Evolutionary conservation across 2,113 vertebrate species (phyloP), one percentile per base, ranked within the genome.

Genomic region (Channa argus): DNA sequence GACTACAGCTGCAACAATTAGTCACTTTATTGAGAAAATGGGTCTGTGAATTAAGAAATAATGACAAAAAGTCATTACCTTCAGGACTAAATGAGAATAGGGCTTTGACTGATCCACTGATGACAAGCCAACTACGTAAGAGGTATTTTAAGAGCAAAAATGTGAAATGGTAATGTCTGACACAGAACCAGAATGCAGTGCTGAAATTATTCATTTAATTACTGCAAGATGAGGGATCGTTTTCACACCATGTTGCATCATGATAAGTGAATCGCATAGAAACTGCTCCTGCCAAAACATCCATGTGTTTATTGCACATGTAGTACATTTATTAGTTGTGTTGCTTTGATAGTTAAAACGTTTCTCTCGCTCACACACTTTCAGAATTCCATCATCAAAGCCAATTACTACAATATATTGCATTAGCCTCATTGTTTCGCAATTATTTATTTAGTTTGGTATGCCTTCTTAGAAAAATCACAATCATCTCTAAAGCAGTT

Each of bases 161-260:
- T 33, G 11, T 54, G 15, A 33, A 24, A 8, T 49, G 46, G 58
- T 15, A 37, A 78, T 53, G 34, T 58, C 15, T 15, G 12, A 65
- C 43, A 43, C 6, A 2, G 15, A 2, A 15, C 4, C 5, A 38
- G 44, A 15, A 37, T 65, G 63, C 5, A 39, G 47, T 14, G 1
- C 12, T 61, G 37, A 66, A 37, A 44, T 61, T 47, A 62, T 41
- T 66, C 15, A 34, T 47, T 15, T 3, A 49, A 65, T 53, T 58
- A 64, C 47, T 51, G 45, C 54, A 54, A 38, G 68, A 41, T 1
- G 34, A 73, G 43, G 51, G 15, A 47, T 43, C 0, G 54, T 63
- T 61, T 76, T 68, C 41, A 54, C 60, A 74, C 43, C 44, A 8
- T 39, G 74, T n/a, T 43, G 41, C 14, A 60, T 68, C 43, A 56